phyloP scores from a whole-genome alignment of 2,797 vertebrate genomes.

The Acipenser ruthenus region DNA sequence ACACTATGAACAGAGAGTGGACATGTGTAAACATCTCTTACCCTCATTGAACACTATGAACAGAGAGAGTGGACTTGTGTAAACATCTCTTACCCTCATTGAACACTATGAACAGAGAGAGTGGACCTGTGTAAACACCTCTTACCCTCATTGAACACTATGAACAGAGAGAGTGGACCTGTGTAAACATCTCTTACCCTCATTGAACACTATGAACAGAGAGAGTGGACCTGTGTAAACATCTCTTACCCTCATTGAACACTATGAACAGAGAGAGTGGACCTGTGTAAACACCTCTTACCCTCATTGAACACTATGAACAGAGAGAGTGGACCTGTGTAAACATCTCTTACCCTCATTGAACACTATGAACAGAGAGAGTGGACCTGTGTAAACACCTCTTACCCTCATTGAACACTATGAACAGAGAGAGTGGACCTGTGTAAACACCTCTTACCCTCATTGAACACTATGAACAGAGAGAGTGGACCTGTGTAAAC shows the following conservation, averaged over 20 bases:
- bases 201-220: background rate
- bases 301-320: background rate
- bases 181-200: no score
- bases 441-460: constrained; percentile 60
- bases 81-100: no score
- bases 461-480: constrained; percentile 33
- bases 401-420: no score
- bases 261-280: no score
- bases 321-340: constrained; percentile 20
- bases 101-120: constrained; percentile 12
- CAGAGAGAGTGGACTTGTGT: no score
- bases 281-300: no score
- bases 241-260: constrained; percentile 69
- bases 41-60: constrained; percentile 53
- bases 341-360: constrained; percentile 69
- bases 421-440: constrained; percentile 2
- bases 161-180: no score
- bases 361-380: no score
- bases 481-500: no score
- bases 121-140: constrained; percentile 20
- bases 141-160: constrained; percentile 79
- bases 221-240: background rate
- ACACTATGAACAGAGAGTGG: background rate
- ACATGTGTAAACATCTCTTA: constrained; percentile 45
- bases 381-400: no score